phyloP scores from a whole-genome alignment of 2,888 invertebrate species.

The Amiota minor region DNA sequence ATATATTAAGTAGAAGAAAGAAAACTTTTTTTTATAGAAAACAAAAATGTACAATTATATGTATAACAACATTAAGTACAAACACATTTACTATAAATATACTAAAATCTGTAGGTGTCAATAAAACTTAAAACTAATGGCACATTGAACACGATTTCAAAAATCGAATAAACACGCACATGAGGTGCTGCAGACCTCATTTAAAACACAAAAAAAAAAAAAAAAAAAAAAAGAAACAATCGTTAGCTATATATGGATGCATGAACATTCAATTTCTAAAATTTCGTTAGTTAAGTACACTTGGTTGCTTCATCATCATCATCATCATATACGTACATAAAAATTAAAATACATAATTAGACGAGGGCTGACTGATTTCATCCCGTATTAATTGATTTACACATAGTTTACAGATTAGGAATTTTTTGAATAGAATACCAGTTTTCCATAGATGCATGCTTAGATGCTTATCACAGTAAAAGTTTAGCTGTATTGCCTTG shows the following conservation, averaged over 20 bases:
- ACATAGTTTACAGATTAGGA: no score
- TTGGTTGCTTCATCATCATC: conserved; percentile 30
- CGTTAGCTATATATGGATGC: not conserved
- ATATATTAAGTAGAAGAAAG: no score
- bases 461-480: conserved; percentile 25
- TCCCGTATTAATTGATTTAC: no score
- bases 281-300: conserved; percentile 56
- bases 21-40: no score
- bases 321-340: conserved; percentile 1
- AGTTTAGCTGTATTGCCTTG: conserved; percentile 21
- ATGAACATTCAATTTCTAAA: not conserved
- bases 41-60: no score
- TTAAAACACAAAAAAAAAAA: not conserved
- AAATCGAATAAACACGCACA: conserved; percentile 2
- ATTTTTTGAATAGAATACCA: no score
- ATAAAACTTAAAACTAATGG: conserved; percentile 56
- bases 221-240: not conserved
- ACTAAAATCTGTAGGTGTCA: no score
- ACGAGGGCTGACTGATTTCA: no score
- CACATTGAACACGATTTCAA: conserved; percentile 59
- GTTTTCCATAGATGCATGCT: conserved; percentile 17
- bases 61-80: conserved; percentile 17
- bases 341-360: no score
- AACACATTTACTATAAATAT: no score
- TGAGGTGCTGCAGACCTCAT: not conserved